Base-by-base conservation (phyloP, 1,140 invertebrate genomes). In the Physella acuta region DNA sequence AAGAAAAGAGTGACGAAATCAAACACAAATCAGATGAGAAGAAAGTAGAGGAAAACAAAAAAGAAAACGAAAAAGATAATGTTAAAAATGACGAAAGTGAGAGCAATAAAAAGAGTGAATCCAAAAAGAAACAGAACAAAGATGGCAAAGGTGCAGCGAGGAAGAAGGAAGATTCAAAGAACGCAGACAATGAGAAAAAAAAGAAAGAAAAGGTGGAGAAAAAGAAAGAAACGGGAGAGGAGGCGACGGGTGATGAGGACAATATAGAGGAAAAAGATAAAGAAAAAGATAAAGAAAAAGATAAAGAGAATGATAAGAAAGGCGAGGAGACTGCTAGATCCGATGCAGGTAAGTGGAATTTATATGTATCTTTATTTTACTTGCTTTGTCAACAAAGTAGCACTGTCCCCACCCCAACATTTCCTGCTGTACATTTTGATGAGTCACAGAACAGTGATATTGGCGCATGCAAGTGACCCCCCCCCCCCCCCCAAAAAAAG, bases 281-380 rank as follows among this genome's bases (percentile, higher is more conserved):
- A n/a, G 44, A 49, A n/a, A 49, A n/a, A 49, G 44, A 49, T 11
- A 49, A n/a, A 49, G 44, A 49, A n/a, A 49, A n/a, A 49, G 44
- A 49, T 11, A 49, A n/a, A 49, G 44, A 49, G 44, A 49, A 49
- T 11, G n/a, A n/a, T 14, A n/a, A 49, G 44, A 49, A n/a, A 49
- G 44, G n/a, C 11, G n/a, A n/a, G n/a, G 44, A 49, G 44, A 49
- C 11, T 14, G 44, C 11, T 11, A 49, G 44, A 49, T 11, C 11
- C 11, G n/a, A n/a, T 14, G 44, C 11, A n/a, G 44, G 44, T 11
- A n/a, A n/a, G 44, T 11, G 44, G 11, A n/a, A n/a, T 14, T 49
- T 14, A 49, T n/a, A n/a, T 49, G n/a, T 11, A 49, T 49, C 11
- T 14, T 49, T n/a, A 49, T 49, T 49, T n/a, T n/a, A n/a, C n/a